Conservation (phyloP, 2,113 vertebrate species). For the Polyodon spathula region DNA sequence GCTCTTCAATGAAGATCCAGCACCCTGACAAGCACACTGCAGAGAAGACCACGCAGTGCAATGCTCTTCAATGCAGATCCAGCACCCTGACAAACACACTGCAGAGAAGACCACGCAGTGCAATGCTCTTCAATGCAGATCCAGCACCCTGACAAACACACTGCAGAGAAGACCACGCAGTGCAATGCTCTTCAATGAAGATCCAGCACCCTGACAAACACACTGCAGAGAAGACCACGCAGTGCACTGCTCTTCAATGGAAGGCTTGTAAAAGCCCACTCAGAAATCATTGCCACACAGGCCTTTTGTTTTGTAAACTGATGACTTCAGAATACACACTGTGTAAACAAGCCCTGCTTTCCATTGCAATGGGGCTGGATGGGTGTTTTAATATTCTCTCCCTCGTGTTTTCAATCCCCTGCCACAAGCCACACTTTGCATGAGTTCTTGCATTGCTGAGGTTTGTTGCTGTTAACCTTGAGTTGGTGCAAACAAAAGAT, state of each 20-base stretch:
- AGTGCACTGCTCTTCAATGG: slow-evolving; percentile 43
- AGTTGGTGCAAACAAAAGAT: slow-evolving; percentile 20
- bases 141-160: no score
- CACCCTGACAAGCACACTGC: no score
- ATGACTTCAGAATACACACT: slow-evolving; percentile 48
- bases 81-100: no score
- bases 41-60: no score
- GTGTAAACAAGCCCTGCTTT: slow-evolving; percentile 59
- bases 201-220: slow-evolving; percentile 51
- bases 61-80: no score
- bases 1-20: no score
- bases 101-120: no score
- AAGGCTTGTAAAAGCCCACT: slow-evolving; percentile 49
- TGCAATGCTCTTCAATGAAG: no score
- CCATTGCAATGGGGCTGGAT: slow-evolving; percentile 57
- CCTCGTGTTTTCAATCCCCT: slow-evolving; percentile 18
- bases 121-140: no score
- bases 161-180: no score
- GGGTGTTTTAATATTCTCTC: slow-evolving; percentile 33
- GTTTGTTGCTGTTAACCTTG: slow-evolving; percentile 1
- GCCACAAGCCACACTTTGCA: slow-evolving; percentile 32
- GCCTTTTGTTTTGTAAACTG: slow-evolving; percentile 53
- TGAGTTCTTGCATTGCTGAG: slow-evolving; percentile 9
- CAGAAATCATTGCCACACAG: slow-evolving; percentile 51
- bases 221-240: slow-evolving; percentile 54